These are phyloP conservation scores for Aproaerema taeniolella DNA, from an alignment of 2,888 invertebrate species.

Conservation along the genomic window DNA sequence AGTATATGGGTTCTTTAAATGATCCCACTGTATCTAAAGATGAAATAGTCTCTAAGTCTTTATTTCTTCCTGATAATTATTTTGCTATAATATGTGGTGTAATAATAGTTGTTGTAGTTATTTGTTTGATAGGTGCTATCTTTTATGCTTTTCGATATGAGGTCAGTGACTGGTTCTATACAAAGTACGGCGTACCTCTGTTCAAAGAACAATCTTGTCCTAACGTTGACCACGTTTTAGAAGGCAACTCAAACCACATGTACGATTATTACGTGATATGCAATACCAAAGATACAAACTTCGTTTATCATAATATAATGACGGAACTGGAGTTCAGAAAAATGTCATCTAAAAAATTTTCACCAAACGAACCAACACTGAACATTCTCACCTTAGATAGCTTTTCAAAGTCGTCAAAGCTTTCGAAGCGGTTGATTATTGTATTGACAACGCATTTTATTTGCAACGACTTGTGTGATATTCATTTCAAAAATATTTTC, in stretches of 20 bases:
- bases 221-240: slow-evolving; percentile 77
- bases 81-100: slow-evolving; percentile 86
- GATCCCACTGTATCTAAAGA: slow-evolving; percentile 66
- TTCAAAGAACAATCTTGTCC: slow-evolving; percentile 84
- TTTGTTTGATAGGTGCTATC: slow-evolving; percentile 83
- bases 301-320: slow-evolving; percentile 81
- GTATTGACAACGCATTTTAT: slow-evolving; percentile 78
- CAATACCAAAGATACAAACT: slow-evolving; percentile 88
- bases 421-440: slow-evolving; percentile 73
- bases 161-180: slow-evolving; percentile 87
- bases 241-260: slow-evolving; percentile 83
- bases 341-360: slow-evolving; percentile 84
- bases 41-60: slow-evolving; percentile 76
- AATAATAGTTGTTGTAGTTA: slow-evolving; percentile 81
- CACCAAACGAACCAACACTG: slow-evolving; percentile 80
- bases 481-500: slow-evolving; percentile 71
- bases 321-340: slow-evolving; percentile 84
- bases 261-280: slow-evolving; percentile 94
- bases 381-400: slow-evolving; percentile 77
- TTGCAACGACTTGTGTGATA: slow-evolving; percentile 65
- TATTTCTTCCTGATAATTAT: slow-evolving; percentile 82
- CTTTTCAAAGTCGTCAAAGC: slow-evolving; percentile 68
- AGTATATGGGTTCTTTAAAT: slow-evolving; percentile 73
- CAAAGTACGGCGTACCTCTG: slow-evolving; percentile 86
- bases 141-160: slow-evolving; percentile 87